Conservation (phyloP, 2,888 invertebrate species). For the Athalia cordata region DNA sequence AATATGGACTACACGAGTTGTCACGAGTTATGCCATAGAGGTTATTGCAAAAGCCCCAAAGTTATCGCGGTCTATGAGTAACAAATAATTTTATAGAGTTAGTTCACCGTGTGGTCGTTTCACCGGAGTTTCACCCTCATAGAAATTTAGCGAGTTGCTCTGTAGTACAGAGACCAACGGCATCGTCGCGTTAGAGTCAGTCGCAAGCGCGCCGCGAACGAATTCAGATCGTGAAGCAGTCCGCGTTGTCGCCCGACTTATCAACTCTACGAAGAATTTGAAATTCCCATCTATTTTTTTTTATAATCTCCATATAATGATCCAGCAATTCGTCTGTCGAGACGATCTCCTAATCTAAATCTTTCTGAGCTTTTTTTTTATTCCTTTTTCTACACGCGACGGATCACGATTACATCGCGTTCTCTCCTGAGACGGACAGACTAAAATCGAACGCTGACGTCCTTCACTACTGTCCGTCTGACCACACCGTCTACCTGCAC, state of each 20-base stretch:
- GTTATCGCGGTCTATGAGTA: no score
- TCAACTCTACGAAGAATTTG: neutral
- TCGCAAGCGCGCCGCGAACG: slow-evolving; percentile 44
- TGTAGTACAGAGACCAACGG: neutral
- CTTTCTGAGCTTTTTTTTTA: neutral
- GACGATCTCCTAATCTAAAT: neutral
- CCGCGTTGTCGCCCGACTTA: neutral
- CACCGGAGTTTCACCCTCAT: no score
- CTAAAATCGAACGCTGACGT: slow-evolving; percentile 1
- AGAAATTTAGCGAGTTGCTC: no score
- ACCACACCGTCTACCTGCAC: slow-evolving; percentile 15
- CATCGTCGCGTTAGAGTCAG: slow-evolving; percentile 38
- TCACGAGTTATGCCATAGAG: no score
- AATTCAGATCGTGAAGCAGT: slow-evolving; percentile 32
- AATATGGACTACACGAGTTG: no score
- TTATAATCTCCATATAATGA: neutral
- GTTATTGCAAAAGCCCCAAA: no score
- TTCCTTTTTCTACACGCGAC: neutral
- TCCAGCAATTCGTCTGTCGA: neutral
- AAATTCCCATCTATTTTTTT: neutral
- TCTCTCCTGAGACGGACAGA: neutral
- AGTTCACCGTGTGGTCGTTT: neutral
- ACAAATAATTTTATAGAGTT: neutral
- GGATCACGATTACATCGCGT: neutral
- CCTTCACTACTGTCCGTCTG: slow-evolving; percentile 17